Evolutionary conservation across 2,113 vertebrate species (phyloP).

Genomic region (Neodon shergylaensis): DNA sequence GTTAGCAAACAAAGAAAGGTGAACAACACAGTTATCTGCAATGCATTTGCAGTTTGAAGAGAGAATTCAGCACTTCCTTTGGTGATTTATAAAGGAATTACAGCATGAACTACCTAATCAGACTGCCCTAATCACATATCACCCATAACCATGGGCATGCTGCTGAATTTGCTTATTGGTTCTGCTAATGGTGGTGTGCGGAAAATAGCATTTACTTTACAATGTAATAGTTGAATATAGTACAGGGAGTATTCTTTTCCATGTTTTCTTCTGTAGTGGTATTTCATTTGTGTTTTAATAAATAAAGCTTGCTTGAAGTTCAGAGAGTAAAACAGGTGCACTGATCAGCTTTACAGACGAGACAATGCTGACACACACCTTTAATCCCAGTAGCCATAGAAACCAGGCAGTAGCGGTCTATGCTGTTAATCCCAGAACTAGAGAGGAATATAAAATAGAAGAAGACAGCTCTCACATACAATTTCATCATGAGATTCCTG

Average conservation of each 20-base stretch:
- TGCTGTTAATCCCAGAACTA: too few relatives aligned
- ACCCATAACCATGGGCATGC: background rate
- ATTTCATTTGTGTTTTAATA: too few relatives aligned
- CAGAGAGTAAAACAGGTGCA: too few relatives aligned
- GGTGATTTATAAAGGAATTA: background rate
- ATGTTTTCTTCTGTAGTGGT: background rate
- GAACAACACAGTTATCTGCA: background rate
- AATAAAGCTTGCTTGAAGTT: too few relatives aligned
- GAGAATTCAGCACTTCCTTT: background rate
- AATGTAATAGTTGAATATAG: background rate
- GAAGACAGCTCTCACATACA: too few relatives aligned
- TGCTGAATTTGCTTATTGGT: background rate
- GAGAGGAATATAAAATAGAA: too few relatives aligned
- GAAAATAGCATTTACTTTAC: background rate
- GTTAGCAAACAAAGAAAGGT: background rate
- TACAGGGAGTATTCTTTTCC: background rate
- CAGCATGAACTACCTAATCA: background rate
- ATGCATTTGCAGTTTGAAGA: background rate
- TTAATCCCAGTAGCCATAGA: too few relatives aligned
- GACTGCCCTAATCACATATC: background rate
- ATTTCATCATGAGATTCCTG: too few relatives aligned
- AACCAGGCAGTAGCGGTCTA: too few relatives aligned
- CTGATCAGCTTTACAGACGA: too few relatives aligned
- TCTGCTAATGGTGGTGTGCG: background rate
- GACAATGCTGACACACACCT: too few relatives aligned